Evolutionary conservation across 2,113 vertebrate genomes (phyloP), one percentile per base, ranked within the genome.

Genomic region (Clarias gariepinus): DNA sequence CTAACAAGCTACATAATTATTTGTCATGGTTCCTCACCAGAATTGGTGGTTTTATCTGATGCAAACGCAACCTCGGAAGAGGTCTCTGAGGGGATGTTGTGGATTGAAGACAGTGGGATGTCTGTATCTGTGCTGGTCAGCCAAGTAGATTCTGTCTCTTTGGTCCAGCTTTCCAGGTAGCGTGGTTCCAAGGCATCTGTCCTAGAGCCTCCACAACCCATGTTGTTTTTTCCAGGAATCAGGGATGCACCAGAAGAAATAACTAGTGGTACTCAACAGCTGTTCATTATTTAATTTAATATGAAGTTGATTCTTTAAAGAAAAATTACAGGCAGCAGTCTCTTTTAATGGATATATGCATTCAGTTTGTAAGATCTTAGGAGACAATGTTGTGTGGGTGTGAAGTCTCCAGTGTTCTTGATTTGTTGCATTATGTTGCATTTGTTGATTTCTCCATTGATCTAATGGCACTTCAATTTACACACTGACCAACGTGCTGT

Each of bases 81-180:
- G 90, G 89, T 91, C 58, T 96, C 95, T 0, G 93, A 95, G 25
- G 93, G 91, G 86, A 95, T 95, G 92, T 92, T 95, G 81, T 95
- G 95, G 84, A 96, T 95, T 90, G 95, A 95, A 33, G 95, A 96
- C 89, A 96, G 92, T 0, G 95, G 94, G 52, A 96, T 92, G 23
- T 96, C 95, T 0, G 93, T 90, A 89, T 96, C 95, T 0, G 95
- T 96, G 93, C 93, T 94, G 8, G 94, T 94, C 90, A 96, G 91
- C 95, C 95, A 96, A 0, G 95, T 96, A 1, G 95, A 95, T 89
- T 96, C 95, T 0, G 95, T 96, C 87, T 96, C 95, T 87, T 96
- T 96, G 77, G 95, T 96, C 95, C 95, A 96, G 89, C 94, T 96
- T 89, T 96, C 95, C 90, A 94, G 84, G 89, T 95, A 95, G 10